Evolutionary conservation across 2,113 vertebrate genomes (phyloP).

Genomic region (Prolemur simus): DNA sequence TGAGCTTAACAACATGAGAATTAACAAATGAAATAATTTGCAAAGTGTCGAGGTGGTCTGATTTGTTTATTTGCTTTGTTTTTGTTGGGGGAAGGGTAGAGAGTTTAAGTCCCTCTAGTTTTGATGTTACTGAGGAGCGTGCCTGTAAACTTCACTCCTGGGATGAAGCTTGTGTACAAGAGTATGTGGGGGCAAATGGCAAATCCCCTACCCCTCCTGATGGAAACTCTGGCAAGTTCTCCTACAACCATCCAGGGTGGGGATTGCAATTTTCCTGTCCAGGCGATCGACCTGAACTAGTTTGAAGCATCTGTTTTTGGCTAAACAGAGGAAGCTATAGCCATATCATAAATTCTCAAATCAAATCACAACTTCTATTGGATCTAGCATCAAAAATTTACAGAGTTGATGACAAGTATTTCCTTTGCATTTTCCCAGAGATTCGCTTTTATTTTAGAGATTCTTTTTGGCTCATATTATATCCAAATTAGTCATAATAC

Average conservation of each 20-base stretch:
- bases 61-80: neutral
- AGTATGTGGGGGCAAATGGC: too few species aligned
- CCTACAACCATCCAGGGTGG: neutral
- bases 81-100: neutral
- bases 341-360: neutral
- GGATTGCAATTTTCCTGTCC: neutral
- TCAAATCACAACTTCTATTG: neutral
- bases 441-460: neutral
- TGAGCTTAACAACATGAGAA: neutral
- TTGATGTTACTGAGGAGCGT: neutral
- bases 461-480: neutral
- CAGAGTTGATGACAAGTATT: neutral
- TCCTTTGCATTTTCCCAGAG: neutral
- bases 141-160: rapidly evolving
- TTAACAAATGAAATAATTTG: neutral
- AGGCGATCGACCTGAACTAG: neutral
- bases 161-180: neutral
- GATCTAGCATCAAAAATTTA: neutral
- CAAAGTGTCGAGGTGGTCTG: neutral
- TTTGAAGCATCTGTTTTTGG: neutral
- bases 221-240: neutral
- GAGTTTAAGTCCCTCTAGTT: neutral
- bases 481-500: neutral
- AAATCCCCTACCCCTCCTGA: neutral
- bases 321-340: neutral